Conservation (phyloP, 1,140 invertebrate species). For the Trinorchestia longiramus region DNA sequence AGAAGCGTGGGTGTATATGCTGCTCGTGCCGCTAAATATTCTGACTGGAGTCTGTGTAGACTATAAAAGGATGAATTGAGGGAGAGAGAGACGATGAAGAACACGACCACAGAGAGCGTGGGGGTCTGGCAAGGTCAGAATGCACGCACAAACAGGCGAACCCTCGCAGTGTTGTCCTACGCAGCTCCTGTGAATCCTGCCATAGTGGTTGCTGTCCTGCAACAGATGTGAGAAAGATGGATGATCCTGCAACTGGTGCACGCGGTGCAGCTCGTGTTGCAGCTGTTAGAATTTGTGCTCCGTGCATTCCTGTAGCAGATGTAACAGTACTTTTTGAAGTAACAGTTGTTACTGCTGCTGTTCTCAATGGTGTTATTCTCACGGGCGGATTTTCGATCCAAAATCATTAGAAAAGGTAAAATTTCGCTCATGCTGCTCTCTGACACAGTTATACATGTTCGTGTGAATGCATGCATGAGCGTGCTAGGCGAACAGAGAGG, state of each 20-base stretch:
- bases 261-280: too few relatives aligned
- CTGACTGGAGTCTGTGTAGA: neutral
- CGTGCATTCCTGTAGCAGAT: neutral
- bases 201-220: neutral
- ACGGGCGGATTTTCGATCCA: too few relatives aligned
- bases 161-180: neutral
- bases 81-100: neutral
- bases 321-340: too few relatives aligned
- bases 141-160: neutral
- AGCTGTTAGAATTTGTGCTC: too few relatives aligned
- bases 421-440: too few relatives aligned
- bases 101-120: neutral
- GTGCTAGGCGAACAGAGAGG: too few relatives aligned
- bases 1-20: neutral
- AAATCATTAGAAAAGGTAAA: neutral
- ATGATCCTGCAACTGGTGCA: neutral
- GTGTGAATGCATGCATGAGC: too few relatives aligned
- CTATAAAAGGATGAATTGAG: conserved; percentile 1
- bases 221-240: neutral
- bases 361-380: too few relatives aligned
- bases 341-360: too few relatives aligned
- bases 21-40: neutral
- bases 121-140: neutral
- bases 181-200: neutral
- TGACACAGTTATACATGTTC: too few relatives aligned